These are phyloP conservation scores for Sipunculus nudus DNA, from an alignment of 2,888 invertebrate genomes.

Conservation along the genomic window DNA sequence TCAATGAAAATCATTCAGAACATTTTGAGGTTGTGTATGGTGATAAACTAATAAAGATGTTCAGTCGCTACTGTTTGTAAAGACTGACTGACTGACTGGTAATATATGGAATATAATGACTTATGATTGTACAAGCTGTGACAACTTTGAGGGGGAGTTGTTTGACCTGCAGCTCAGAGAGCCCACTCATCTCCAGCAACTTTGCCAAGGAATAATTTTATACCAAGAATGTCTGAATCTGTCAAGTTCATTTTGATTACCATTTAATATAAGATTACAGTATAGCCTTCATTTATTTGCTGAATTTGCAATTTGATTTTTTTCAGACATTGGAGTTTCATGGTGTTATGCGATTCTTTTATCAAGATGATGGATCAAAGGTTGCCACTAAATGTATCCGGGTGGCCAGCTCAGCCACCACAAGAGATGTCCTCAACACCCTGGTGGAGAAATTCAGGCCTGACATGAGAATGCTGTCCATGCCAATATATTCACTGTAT, in stretches of 20 bases:
- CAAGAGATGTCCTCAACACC: slow-evolving; percentile 95
- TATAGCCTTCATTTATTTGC: not conserved
- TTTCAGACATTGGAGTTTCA: slow-evolving; percentile 95
- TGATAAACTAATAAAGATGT: too few relatives aligned
- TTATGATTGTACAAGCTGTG: too few relatives aligned
- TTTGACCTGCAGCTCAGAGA: too few relatives aligned
- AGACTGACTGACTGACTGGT: too few relatives aligned
- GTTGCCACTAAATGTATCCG: slow-evolving; percentile 99
- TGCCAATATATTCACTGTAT: slow-evolving; percentile 68
- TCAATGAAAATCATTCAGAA: too few relatives aligned
- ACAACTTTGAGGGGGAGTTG: too few relatives aligned
- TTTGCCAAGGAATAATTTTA: too few relatives aligned
- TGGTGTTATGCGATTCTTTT: slow-evolving; percentile 99
- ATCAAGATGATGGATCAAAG: slow-evolving; percentile 95
- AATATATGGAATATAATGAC: too few relatives aligned
- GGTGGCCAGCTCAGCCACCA: slow-evolving; percentile 95
- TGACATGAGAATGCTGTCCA: slow-evolving; percentile 93
- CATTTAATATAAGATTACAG: not conserved
- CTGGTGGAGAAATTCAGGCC: slow-evolving; percentile 99
- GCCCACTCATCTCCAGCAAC: too few relatives aligned
- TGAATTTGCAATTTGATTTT: slow-evolving; percentile 22
- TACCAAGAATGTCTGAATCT: too few relatives aligned
- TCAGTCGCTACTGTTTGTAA: too few relatives aligned
- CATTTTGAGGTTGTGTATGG: too few relatives aligned
- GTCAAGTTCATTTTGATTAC: not conserved